Conservation (phyloP, 37 sponge, comb jelly and placozoan genomes). For the Cliona cf. orientalis region DNA sequence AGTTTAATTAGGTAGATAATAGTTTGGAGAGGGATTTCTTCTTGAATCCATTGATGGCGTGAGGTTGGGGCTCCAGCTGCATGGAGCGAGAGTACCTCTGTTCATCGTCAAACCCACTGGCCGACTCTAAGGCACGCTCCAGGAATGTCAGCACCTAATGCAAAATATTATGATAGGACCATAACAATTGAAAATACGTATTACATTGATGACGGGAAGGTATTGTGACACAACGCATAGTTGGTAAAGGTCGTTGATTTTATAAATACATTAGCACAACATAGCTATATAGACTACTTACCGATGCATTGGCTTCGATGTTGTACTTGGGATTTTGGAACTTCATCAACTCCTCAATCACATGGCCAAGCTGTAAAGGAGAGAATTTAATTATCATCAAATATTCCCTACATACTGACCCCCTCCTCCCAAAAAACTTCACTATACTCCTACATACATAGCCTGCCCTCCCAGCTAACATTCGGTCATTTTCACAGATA, state of each 20-base stretch:
- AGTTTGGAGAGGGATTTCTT: not conserved
- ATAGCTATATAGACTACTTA: conserved; percentile 21
- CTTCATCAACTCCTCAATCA: conserved; percentile 66
- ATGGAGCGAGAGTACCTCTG: conserved; percentile 54
- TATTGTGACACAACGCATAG: not conserved
- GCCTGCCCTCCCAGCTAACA: not conserved
- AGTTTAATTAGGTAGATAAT: not conserved
- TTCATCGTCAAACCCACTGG: conserved; percentile 57
- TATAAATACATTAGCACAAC: not conserved
- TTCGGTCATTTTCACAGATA: not conserved
- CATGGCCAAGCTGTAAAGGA: conserved; percentile 51
- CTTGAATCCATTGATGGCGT: not conserved
- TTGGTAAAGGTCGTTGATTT: not conserved
- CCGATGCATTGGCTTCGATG: conserved; percentile 49
- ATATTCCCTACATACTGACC: not conserved
- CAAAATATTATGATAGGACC: not conserved
- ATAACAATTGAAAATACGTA: not conserved
- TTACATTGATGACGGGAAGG: not conserved
- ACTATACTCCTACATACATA: not conserved
- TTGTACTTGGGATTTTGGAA: conserved; percentile 62
- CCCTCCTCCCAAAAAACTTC: not conserved
- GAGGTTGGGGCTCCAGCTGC: conserved; percentile 38
- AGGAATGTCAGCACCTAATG: conserved; percentile 54
- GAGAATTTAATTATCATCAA: not conserved
- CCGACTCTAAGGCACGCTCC: conserved; percentile 33